Evolutionary conservation across 1,140 invertebrate genomes (phyloP).

Genomic region (Nasonia longicornis): DNA sequence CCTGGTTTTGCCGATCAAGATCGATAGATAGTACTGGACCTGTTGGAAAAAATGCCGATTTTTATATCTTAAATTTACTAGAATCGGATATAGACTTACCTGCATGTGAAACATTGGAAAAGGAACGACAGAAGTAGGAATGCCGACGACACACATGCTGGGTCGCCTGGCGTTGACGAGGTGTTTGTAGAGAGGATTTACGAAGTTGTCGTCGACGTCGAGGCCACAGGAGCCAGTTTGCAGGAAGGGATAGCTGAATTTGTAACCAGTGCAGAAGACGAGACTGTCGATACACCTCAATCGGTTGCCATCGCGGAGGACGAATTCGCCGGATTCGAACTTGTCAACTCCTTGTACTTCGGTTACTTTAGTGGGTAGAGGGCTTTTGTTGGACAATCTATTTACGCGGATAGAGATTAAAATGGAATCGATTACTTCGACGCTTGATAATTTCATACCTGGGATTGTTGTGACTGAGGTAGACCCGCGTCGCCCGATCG

Average conservation of each 20-base stretch:
- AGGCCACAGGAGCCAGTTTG: slow-evolving; percentile 71
- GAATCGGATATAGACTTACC: slow-evolving; percentile 60
- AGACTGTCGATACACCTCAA: slow-evolving; percentile 50
- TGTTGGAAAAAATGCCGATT: slow-evolving; percentile 47
- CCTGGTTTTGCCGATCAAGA: slow-evolving; percentile 65
- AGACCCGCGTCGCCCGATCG: slow-evolving; percentile 66
- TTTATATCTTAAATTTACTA: neutral
- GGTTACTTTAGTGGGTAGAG: slow-evolving; percentile 38
- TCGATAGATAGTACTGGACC: slow-evolving; percentile 72
- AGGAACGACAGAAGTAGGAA: slow-evolving; percentile 73
- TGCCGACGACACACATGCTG: slow-evolving; percentile 79
- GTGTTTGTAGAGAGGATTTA: slow-evolving; percentile 82
- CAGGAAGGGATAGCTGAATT: slow-evolving; percentile 78
- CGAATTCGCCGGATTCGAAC: slow-evolving; percentile 50
- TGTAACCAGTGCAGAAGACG: slow-evolving; percentile 72
- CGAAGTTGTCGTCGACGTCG: slow-evolving; percentile 72
- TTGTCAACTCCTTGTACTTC: slow-evolving; percentile 55
- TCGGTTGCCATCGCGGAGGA: slow-evolving; percentile 51
- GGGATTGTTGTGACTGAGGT: slow-evolving; percentile 61
- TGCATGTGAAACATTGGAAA: slow-evolving; percentile 81
- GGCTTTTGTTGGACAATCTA: neutral
- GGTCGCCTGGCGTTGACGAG: slow-evolving; percentile 79
- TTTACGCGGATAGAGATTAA: neutral
- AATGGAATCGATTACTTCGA: neutral
- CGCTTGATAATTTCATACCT: slow-evolving; percentile 47